Conservation (phyloP, 64 coral and sea anemone genomes). For the Stichodactyla mertensii region DNA sequence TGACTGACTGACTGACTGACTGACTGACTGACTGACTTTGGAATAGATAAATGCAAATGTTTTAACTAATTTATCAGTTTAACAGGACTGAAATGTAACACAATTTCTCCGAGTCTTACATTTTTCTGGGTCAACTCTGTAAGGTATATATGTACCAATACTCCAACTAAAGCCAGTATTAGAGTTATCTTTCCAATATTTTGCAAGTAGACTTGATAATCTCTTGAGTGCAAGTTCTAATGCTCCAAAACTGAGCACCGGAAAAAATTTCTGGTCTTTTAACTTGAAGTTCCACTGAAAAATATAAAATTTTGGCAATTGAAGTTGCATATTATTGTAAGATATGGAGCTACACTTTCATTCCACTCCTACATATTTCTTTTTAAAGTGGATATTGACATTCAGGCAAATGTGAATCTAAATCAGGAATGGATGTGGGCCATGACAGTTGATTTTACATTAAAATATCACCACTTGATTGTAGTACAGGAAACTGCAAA, state of each 20-base stretch:
- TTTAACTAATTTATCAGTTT: background rate
- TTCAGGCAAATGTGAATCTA: too few species aligned
- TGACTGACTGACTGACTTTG: too few species aligned
- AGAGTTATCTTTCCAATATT: constrained; percentile 24
- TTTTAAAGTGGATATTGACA: too few species aligned
- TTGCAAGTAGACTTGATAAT: constrained; percentile 44
- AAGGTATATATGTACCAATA: constrained; percentile 77
- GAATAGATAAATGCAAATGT: background rate
- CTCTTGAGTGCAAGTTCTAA: constrained; percentile 45
- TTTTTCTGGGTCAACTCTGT: constrained; percentile 51
- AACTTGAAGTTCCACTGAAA: constrained; percentile 64
- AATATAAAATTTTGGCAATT: background rate
- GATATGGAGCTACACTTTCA: too few species aligned
- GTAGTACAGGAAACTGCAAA: too few species aligned
- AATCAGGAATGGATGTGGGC: too few species aligned
- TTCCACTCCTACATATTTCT: too few species aligned
- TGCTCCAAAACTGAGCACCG: constrained; percentile 53
- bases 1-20: background rate
- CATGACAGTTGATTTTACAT: too few species aligned
- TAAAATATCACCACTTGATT: too few species aligned
- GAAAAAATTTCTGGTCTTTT: constrained; percentile 31
- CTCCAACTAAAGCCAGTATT: background rate
- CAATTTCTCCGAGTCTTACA: constrained; percentile 39
- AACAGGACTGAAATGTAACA: background rate
- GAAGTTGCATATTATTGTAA: too few species aligned